These are phyloP conservation scores for Nebria brevicollis DNA, from an alignment of 2,888 invertebrate genomes.

Conservation along the genomic window DNA sequence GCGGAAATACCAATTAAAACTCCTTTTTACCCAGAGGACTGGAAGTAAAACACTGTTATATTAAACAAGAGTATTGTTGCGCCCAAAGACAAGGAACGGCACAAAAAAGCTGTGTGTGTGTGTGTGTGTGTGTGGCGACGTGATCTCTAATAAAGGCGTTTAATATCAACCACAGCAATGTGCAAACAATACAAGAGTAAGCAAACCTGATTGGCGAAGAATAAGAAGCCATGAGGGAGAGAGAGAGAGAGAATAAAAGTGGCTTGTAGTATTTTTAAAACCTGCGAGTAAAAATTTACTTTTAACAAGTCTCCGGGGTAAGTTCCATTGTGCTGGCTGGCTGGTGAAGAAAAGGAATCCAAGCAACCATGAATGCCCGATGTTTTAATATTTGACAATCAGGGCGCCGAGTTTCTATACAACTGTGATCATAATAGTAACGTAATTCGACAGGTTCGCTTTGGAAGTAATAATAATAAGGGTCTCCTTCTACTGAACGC, in stretches of 20 bases:
- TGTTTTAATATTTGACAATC: constrained; percentile 40
- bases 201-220: not conserved
- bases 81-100: constrained; percentile 28
- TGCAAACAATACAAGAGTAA: constrained; percentile 14
- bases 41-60: constrained; percentile 33
- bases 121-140: constrained; percentile 22
- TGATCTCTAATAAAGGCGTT: constrained; percentile 45
- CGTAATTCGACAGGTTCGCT: constrained; percentile 12
- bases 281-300: constrained; percentile 28
- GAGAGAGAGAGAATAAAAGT: not conserved
- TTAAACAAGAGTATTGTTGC: constrained; percentile 36
- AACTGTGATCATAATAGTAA: constrained; percentile 23
- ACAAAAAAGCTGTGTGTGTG: not conserved
- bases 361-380: constrained; percentile 4
- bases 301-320: constrained; percentile 40
- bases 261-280: constrained; percentile 15
- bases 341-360: not conserved
- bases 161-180: constrained; percentile 28
- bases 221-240: not conserved
- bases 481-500: not conserved
- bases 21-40: constrained; percentile 37
- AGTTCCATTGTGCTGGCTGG: constrained; percentile 26
- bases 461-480: not conserved
- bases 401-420: not conserved
- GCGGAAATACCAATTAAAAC: constrained; percentile 43